Base-by-base conservation (phyloP, 2,888 invertebrate species). In the Drosophila mimica region DNA sequence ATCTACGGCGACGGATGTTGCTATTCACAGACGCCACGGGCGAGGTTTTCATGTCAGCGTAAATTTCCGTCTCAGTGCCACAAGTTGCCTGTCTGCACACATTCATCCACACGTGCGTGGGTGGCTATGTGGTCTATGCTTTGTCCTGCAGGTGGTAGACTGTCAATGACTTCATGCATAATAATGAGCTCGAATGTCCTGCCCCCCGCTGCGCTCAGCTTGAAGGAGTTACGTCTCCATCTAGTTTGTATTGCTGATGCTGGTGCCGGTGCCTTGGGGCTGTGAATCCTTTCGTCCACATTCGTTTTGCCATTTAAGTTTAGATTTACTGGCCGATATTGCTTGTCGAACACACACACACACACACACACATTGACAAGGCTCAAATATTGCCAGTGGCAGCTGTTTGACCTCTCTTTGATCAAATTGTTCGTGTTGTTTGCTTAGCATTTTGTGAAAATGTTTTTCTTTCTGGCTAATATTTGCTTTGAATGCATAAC, bases 111-210 rank as follows among this genome's bases (percentile, higher is more conserved):
- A 31, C 61, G 56, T 69, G 52, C 68, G 31, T 71, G 58, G 62
- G 49, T 70, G 60, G 25, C 25, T 28, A 62, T 67, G 20, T 54
- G 59, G 52, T 71, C 59, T 70, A 33, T 65, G 75, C 68, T 80
- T 77, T 88, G 87, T 86, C 89, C 87, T 84, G 87, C 84, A 88
- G 86, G 86, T 87, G 86, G 83, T 79, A 87, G 87, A 86, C 89
- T 82, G 89, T 75, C 84, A 76, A 82, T 79, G 81, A 81, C 84
- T 82, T 81, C 87, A 88, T 88, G 87, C 87, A 87, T 87, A 88
- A 79, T 88, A 87, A 87, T 87, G 87, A 86, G 84, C 74, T 62
- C 58, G 65, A 63, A 61, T 66, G 54, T 53, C 68, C 79, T 76
- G 56, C 30, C 43, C 30, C 43, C 63, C 43, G 48, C 5, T 52